These are phyloP conservation scores for Pygmarrhopalites habei DNA, from an alignment of 1,140 invertebrate species.

Conservation along the genomic window DNA sequence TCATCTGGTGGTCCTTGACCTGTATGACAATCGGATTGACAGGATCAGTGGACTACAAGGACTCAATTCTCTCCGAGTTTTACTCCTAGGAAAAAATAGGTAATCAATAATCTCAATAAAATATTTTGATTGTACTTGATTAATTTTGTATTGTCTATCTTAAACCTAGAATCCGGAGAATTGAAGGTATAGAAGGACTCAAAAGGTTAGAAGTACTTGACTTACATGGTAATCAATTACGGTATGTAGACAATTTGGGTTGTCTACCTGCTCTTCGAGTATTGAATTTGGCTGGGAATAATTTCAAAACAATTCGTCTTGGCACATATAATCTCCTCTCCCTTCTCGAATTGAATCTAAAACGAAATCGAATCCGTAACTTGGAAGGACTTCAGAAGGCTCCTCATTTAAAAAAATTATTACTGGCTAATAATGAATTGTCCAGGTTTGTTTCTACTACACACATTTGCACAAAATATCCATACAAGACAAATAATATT, in stretches of 20 bases:
- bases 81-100: slow-evolving; percentile 84
- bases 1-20: slow-evolving; percentile 79
- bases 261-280: slow-evolving; percentile 67
- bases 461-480: too few relatives aligned
- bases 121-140: too few relatives aligned
- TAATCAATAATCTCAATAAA: too few relatives aligned
- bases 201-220: slow-evolving; percentile 78
- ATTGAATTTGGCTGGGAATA: slow-evolving; percentile 83
- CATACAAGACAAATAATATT: too few relatives aligned
- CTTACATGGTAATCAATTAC: slow-evolving; percentile 81
- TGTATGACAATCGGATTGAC: slow-evolving; percentile 90
- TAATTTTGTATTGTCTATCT: not conserved
- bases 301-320: slow-evolving; percentile 64
- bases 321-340: slow-evolving; percentile 66
- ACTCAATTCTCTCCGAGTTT: slow-evolving; percentile 65
- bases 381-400: slow-evolving; percentile 71
- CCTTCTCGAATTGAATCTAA: slow-evolving; percentile 75
- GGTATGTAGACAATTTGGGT: slow-evolving; percentile 55
- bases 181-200: slow-evolving; percentile 64
- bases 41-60: slow-evolving; percentile 64
- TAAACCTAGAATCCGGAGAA: slow-evolving; percentile 61
- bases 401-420: slow-evolving; percentile 70
- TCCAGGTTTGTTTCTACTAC: slow-evolving; percentile 19
- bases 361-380: slow-evolving; percentile 72
- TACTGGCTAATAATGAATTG: slow-evolving; percentile 81